Conservation (phyloP, 2,113 vertebrate genomes). For the Ginglymostoma cirratum region DNA sequence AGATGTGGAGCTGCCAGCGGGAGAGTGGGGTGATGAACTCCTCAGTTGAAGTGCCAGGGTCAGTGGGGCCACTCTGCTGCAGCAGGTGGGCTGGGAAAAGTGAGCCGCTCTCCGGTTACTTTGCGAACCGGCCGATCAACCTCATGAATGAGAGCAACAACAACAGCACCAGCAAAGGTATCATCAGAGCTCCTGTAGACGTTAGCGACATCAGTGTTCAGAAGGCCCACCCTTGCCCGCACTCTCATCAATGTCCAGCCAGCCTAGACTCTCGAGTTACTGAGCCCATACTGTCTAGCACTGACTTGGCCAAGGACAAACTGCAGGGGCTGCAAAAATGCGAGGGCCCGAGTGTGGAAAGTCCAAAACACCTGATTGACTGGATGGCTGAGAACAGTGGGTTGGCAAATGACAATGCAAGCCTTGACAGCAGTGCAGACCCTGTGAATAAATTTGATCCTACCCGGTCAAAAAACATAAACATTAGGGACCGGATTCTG, state of each 20-base stretch:
- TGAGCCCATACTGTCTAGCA: background rate
- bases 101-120: background rate
- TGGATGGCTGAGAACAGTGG: background rate
- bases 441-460: constrained; percentile 51
- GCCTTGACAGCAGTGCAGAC: background rate
- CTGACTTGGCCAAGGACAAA: background rate
- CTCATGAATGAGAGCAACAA: constrained; percentile 37
- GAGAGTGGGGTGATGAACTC: background rate
- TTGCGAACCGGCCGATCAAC: constrained; percentile 18
- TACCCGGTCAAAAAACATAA: constrained; percentile 61
- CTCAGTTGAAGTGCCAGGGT: background rate
- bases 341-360: background rate
- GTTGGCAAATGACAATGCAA: background rate
- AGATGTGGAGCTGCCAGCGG: constrained; percentile 7
- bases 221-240: background rate
- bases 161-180: background rate
- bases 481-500: constrained; percentile 55
- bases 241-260: background rate
- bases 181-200: background rate
- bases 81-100: constrained; percentile 1
- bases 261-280: background rate
- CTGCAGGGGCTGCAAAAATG: background rate
- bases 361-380: background rate
- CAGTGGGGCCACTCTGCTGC: constrained; percentile 4
- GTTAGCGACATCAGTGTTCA: background rate